phyloP scores from a whole-genome alignment of 1,140 invertebrate species.

The Matsumurasca onukii region DNA sequence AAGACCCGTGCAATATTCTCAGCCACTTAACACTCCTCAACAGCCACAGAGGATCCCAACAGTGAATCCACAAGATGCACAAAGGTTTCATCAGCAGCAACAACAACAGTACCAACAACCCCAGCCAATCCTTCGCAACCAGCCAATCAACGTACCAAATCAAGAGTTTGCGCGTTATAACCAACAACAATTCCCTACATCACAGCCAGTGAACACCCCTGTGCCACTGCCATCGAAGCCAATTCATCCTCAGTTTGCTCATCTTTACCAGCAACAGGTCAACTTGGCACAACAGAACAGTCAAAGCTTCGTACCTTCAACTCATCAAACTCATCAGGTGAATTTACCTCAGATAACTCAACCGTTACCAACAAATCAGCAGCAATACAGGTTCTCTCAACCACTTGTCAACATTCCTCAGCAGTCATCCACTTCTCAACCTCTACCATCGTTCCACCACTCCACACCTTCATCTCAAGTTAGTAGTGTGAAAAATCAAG shows the following conservation, averaged over 20 bases:
- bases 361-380: conserved; percentile 31
- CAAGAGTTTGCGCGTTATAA: conserved; percentile 10
- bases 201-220: conserved; percentile 34
- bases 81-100: conserved; percentile 44
- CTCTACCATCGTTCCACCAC: conserved; percentile 22
- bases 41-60: conserved; percentile 41
- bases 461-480: conserved; percentile 19
- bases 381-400: conserved; percentile 27
- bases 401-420: conserved; percentile 21
- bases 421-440: conserved; percentile 32
- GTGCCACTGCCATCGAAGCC: conserved; percentile 23
- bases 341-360: conserved; percentile 31
- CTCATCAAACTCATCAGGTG: conserved; percentile 40
- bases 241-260: conserved; percentile 35
- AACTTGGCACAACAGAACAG: conserved; percentile 41
- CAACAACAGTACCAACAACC: conserved; percentile 31
- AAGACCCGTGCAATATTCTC: conserved; percentile 11
- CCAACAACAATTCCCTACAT: conserved; percentile 35
- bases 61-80: conserved; percentile 49
- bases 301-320: conserved; percentile 25
- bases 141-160: conserved; percentile 33
- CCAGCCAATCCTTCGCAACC: conserved; percentile 32
- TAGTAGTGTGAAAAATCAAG: conserved; percentile 14
- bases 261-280: conserved; percentile 38
- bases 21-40: conserved; percentile 31